Conservation (phyloP, 2,888 invertebrate genomes). For the Baronia brevicornis region DNA sequence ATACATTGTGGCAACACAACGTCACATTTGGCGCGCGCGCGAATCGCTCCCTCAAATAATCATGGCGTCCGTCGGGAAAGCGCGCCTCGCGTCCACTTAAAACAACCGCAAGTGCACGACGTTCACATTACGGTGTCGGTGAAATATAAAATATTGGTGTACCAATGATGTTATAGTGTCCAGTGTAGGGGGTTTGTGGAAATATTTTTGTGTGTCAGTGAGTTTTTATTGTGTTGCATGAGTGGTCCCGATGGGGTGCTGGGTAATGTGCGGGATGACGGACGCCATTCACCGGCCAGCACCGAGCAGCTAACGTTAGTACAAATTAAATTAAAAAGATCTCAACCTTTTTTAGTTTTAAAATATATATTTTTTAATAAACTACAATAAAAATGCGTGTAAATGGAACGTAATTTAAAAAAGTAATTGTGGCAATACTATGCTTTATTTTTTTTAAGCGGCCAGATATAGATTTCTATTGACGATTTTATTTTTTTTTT, state of each 20-base stretch:
- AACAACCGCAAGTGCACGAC: conserved; percentile 36
- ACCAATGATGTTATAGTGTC: conserved; percentile 19
- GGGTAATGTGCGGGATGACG: conserved; percentile 50
- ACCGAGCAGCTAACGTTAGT: conserved; percentile 71
- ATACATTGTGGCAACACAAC: conserved; percentile 23
- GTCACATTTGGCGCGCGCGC: conserved; percentile 64
- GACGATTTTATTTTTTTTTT: too few relatives aligned
- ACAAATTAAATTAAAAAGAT: conserved; percentile 7
- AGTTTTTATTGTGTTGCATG: conserved; percentile 60
- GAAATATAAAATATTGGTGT: conserved; percentile 19
- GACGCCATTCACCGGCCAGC: conserved; percentile 67
- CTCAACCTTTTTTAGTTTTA: background rate
- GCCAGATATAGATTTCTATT: background rate
- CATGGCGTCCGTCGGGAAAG: conserved; percentile 59
- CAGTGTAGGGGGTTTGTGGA: conserved; percentile 31
- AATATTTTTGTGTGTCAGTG: conserved; percentile 48
- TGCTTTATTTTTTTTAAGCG: background rate
- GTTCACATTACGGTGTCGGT: conserved; percentile 25
- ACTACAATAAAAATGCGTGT: background rate
- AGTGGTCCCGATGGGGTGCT: conserved; percentile 60
- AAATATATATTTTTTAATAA: background rate
- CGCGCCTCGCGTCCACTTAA: conserved; percentile 52
- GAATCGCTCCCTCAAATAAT: conserved; percentile 55
- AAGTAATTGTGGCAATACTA: too few relatives aligned
- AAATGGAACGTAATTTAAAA: too few relatives aligned